These are phyloP conservation scores for Tipula helvola DNA, from an alignment of 2,888 invertebrate species.

Conservation along the genomic window DNA sequence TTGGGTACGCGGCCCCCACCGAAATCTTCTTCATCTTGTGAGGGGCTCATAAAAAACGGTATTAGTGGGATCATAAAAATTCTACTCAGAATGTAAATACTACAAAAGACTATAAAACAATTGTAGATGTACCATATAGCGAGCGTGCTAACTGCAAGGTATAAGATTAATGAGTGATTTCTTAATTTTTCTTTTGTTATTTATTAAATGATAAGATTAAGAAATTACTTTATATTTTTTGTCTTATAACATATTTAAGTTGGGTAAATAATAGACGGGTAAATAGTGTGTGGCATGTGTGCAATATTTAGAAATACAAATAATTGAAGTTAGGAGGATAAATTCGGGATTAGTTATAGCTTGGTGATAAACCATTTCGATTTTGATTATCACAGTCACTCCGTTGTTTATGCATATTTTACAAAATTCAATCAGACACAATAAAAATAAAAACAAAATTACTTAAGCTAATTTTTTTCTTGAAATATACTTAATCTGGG, in stretches of 20 bases:
- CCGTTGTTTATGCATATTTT: background rate
- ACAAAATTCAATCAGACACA: background rate
- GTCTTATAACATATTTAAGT: background rate
- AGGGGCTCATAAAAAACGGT: background rate
- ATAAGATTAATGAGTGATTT: slow-evolving; percentile 4
- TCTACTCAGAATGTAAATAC: background rate
- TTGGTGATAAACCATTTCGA: too few relatives aligned
- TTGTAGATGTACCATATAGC: background rate
- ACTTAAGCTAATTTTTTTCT: slow-evolving; percentile 7
- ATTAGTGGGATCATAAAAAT: background rate
- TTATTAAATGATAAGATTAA: slow-evolving; percentile 4
- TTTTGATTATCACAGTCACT: background rate
- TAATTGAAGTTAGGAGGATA: background rate
- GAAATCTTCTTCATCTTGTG: background rate
- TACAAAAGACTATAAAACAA: background rate
- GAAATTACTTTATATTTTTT: background rate
- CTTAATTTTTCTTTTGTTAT: background rate
- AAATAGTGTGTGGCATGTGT: background rate
- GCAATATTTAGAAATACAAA: background rate
- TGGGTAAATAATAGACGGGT: background rate
- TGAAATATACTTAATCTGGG: slow-evolving; percentile 19
- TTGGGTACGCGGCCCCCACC: background rate
- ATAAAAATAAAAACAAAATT: background rate
- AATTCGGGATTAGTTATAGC: background rate
- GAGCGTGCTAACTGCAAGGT: background rate